A percentile compares a stretch with the other conserved stretches of the same genome.
Evolutionary conservation across 1,140 invertebrate genomes (phyloP).

Genomic region (Meloidogyne hapla): DNA sequence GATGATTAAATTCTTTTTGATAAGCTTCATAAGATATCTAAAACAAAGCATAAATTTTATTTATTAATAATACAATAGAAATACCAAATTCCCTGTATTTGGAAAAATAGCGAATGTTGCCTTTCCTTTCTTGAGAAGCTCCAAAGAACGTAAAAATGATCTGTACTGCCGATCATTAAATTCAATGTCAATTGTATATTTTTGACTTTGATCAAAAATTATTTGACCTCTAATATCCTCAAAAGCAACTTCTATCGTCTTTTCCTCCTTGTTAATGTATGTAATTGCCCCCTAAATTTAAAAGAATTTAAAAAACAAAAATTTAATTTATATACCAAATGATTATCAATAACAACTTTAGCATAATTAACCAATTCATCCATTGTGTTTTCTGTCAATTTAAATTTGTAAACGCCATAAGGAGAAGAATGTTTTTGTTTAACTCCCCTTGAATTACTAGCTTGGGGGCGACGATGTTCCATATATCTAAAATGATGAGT

Average conservation of each 20-base stretch:
- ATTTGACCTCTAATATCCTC: not conserved
- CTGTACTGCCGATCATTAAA: constrained; percentile 19
- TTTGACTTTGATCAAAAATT: not conserved
- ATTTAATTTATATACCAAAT: not conserved
- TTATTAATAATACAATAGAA: no score
- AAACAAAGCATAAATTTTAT: not conserved
- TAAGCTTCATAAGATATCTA: not conserved
- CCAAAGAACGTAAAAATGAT: not conserved
- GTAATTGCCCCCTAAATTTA: not conserved
- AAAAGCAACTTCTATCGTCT: not conserved
- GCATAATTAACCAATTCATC: constrained; percentile 7
- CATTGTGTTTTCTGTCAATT: not conserved
- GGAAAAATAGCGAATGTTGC: constrained; percentile 6
- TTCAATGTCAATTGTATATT: constrained; percentile 6
- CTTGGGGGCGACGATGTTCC: constrained; percentile 4
- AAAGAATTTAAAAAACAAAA: not conserved
- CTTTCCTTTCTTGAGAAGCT: not conserved
- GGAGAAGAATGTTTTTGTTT: not conserved
- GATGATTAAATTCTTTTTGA: not conserved
- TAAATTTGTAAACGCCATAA: constrained; percentile 13
- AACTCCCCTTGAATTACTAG: not conserved
- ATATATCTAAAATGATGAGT: constrained; percentile 3
- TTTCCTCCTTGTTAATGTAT: not conserved
- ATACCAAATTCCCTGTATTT: not conserved
- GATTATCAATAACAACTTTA: not conserved